Conservation (phyloP, 2,888 invertebrate species). For the Hypselothyrea guttata region DNA sequence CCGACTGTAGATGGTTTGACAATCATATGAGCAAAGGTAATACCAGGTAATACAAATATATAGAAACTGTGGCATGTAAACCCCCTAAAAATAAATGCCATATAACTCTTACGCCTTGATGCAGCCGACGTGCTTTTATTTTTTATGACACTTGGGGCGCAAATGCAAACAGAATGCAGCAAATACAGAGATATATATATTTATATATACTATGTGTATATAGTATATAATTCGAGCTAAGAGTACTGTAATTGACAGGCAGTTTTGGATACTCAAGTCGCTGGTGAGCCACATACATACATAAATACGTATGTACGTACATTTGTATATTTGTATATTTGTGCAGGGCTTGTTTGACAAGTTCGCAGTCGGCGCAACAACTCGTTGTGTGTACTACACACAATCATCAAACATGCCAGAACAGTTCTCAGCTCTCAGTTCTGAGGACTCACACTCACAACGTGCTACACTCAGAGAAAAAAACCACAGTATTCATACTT, state of each 20-base stretch:
- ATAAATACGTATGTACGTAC: too few relatives aligned
- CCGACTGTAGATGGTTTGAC: neutral
- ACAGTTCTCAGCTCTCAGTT: constrained; percentile 8
- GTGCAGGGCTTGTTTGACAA: constrained; percentile 69
- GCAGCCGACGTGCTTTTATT: constrained; percentile 50
- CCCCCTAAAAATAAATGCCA: constrained; percentile 32
- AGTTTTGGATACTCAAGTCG: constrained; percentile 31
- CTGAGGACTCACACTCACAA: constrained; percentile 24
- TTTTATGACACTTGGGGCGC: constrained; percentile 70
- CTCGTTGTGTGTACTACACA: constrained; percentile 68
- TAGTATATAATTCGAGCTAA: too few relatives aligned
- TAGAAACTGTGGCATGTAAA: constrained; percentile 10
- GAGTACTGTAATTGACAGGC: constrained; percentile 5
- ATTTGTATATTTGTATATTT: constrained; percentile 39
- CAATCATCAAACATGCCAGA: constrained; percentile 62
- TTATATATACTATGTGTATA: too few relatives aligned
- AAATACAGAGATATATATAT: constrained; percentile 11
- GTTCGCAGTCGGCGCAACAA: constrained; percentile 66
- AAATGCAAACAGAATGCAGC: constrained; percentile 65
- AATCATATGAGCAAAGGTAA: neutral
- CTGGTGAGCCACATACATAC: too few relatives aligned
- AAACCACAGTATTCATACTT: too few relatives aligned
- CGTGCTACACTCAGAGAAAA: too few relatives aligned
- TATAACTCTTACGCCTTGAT: constrained; percentile 54
- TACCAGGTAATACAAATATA: neutral